Percentiles rank a stretch among this genome's conserved stretches.
These are phyloP conservation scores for Phylloscopus collybita DNA, from an alignment of 2,797 vertebrate species.

Conservation along the genomic window DNA sequence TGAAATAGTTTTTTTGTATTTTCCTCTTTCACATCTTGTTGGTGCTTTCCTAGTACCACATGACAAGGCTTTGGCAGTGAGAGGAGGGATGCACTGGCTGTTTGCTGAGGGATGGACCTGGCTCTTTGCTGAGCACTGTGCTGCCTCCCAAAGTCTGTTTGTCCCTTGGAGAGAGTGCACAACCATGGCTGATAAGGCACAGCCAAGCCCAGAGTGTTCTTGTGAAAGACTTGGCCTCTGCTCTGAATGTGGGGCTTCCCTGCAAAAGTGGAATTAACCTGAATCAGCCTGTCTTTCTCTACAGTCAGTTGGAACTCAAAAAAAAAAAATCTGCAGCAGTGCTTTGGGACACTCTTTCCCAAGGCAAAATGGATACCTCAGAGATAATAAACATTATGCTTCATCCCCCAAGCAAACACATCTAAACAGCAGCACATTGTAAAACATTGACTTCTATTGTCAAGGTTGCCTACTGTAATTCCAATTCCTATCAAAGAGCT, in stretches of 20 bases:
- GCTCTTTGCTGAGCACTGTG: neutral
- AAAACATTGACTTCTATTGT: conserved; percentile 30
- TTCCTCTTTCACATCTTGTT: neutral
- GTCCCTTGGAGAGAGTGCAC: neutral
- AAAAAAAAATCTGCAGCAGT: neutral
- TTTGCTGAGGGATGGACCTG: neutral
- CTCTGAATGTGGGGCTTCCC: neutral
- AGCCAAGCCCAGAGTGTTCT: neutral
- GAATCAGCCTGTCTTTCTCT: neutral
- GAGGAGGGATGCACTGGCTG: neutral
- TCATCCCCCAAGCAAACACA: neutral
- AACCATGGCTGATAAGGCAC: neutral
- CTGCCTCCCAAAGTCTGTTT: neutral
- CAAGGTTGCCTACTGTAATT: conserved; percentile 27
- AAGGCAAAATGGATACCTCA: conserved; percentile 10
- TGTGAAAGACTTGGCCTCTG: neutral
- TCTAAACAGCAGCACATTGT: neutral
- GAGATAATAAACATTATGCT: neutral
- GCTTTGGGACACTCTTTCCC: neutral
- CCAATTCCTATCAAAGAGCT: conserved; percentile 42
- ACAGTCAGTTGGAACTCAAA: neutral
- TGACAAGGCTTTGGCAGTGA: neutral
- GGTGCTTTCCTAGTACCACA: neutral
- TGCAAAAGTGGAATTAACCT: neutral
- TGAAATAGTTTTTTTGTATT: neutral